Conservation (phyloP, 1,140 invertebrate species). For the Pteromalus puparum region DNA sequence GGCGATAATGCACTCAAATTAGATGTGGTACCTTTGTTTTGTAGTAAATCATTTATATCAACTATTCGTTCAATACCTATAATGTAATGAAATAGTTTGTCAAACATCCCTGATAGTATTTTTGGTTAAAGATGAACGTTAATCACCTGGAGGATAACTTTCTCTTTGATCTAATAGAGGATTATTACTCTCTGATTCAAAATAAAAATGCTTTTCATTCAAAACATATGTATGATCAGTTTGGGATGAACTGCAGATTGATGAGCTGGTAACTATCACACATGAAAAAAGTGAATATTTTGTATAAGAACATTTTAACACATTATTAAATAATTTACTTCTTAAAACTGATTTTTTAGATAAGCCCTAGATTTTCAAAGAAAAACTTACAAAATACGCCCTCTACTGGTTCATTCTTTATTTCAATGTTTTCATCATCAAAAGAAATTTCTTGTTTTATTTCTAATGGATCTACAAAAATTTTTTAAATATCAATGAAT, state of each 20-base stretch:
- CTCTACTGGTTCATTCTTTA: conserved; percentile 14
- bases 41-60: conserved; percentile 6
- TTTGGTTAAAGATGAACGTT: background rate
- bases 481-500: background rate
- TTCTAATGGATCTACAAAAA: conserved; percentile 18
- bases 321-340: background rate
- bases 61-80: conserved; percentile 9
- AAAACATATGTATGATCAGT: too few species aligned
- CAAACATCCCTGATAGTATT: background rate
- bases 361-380: too few species aligned
- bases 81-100: background rate
- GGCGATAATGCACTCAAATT: too few species aligned
- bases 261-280: too few species aligned
- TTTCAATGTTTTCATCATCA: background rate
- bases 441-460: conserved; percentile 6
- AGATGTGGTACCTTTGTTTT: background rate
- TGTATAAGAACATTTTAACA: too few species aligned
- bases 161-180: background rate
- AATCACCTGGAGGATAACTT: too few species aligned
- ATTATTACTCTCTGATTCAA: background rate
- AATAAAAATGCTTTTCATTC: background rate
- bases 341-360: too few species aligned
- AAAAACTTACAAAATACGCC: background rate
- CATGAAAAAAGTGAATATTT: too few species aligned
- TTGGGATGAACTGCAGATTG: too few species aligned